Evolutionary conservation across 1,140 invertebrate species (phyloP).

Genomic region (Geopemphigus sp.): DNA sequence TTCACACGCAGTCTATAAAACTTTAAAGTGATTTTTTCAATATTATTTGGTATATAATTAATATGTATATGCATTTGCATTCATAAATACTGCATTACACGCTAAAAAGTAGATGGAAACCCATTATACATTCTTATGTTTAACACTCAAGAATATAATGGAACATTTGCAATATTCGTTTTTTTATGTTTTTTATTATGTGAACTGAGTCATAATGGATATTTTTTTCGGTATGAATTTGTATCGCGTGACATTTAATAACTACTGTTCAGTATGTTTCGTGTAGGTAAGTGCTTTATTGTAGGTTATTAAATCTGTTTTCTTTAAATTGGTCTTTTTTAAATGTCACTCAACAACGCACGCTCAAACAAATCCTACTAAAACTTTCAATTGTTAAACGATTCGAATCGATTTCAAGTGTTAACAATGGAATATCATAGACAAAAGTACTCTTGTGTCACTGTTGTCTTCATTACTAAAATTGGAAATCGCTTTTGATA

Average conservation of each 20-base stretch:
- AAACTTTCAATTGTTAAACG: conserved; percentile 37
- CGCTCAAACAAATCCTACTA: conserved; percentile 10
- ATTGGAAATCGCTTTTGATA: background rate
- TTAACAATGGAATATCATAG: background rate
- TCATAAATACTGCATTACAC: conserved; percentile 19
- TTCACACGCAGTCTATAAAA: conserved; percentile 6
- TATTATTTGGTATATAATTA: conserved; percentile 15
- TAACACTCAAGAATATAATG: conserved; percentile 24
- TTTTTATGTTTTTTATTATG: background rate
- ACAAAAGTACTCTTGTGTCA: background rate
- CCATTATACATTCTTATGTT: conserved; percentile 8
- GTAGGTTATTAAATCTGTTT: conserved; percentile 36
- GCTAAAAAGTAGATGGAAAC: background rate
- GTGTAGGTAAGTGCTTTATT: conserved; percentile 29
- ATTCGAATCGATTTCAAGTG: conserved; percentile 37
- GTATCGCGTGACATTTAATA: conserved; percentile 41
- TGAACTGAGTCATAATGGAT: conserved; percentile 1
- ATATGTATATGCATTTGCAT: conserved; percentile 3
- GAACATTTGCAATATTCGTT: background rate
- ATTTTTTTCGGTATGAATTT: conserved; percentile 7
- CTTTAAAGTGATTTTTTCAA: background rate
- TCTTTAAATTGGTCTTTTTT: conserved; percentile 32
- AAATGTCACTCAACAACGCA: background rate
- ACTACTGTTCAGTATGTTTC: conserved; percentile 9
- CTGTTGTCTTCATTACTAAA: background rate